Evolutionary conservation across 2,113 vertebrate genomes (phyloP), one percentile per base, ranked within the genome.

Genomic region (Edolisoma coerulescens): DNA sequence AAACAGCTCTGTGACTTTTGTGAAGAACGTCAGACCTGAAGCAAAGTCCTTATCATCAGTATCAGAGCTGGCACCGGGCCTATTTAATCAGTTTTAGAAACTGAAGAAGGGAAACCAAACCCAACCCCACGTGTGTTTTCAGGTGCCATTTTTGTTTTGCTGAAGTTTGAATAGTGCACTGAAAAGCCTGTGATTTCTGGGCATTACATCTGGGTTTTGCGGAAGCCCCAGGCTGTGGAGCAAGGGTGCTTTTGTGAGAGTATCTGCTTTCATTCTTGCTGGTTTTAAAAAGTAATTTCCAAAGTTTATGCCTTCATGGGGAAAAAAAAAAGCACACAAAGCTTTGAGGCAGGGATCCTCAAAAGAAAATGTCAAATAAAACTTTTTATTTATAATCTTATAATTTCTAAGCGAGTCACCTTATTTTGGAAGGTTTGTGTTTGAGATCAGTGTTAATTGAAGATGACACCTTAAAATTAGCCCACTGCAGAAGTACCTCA

Each of bases 371-470:
- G 57, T 78, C 42, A 84, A 45, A 78, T 82, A 87, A 95, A 92
- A 32, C 3, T 8, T 64, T 84, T 94, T 88, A 87, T 97, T 94
- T 94, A 92, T 76, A 75, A 91, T 95, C 61, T 91, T 85, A 65
- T 50, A 14, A 73, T 91, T 93, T 89, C 53, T 82, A 89, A 95
- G 24, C 1, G 53, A 94, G 45, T 3, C 65, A 87, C 84, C 41
- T 82, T 79, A 42, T 87, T 91, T 87, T 79, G 70, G 65, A 82
- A 96, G 26, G 61, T 37, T 60, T 61, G 16, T 91, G 77, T 84
- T 89, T 87, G 89, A 96, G 69, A 94, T 87, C 81, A 73, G 16
- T 39, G 69, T 79, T 96, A 96, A 95, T 84, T 97, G 89, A 95
- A 94, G 87, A 89, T 69, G 94, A 69, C 3, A 20, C 28, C 57